Evolutionary conservation across 2,113 vertebrate genomes (phyloP), one percentile per base, ranked within the genome.

Genomic region (Muscicapa adusta): DNA sequence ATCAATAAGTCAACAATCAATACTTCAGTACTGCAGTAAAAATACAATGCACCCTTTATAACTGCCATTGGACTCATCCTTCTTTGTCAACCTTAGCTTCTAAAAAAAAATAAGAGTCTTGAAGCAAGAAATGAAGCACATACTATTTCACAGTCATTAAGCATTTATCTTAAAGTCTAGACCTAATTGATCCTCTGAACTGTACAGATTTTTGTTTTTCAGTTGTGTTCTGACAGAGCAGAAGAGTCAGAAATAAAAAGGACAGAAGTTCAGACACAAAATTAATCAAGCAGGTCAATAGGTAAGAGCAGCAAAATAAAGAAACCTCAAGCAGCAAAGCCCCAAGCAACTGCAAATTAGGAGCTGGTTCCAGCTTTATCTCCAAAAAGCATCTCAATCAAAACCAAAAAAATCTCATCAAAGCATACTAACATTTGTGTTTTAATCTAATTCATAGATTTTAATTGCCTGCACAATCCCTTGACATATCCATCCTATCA

Each of bases 1-100:
- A 97, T 97, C 97, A 97, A 97, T 97, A 97, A 98, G 97, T 97
- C 98, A 98, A 97, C 97, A 98, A 98, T 98, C 98, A 96, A 98
- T 98, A 98, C 68, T 94, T 85, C 85, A 95, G 94, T 93, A 97
- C 97, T 96, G 97, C 96, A 95, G 97, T 97, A 98, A 98, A 96
- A 96, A 96, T 94, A 67, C 95, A 93, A 96, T 79, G 89, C 93
- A 93, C 83, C 68, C 92, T 97, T 97, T 97, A 85, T 82, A 97
- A 96, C 91, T 92, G 94, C 82, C 66, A 85, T 80, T 94, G 93
- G 92, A 74, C 88, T 94, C 92, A 95, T 93, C 76, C 62, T 90
- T 96, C 90, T 90, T 87, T 83, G 77, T 77, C 82, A 73, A 86
- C 78, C 88, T 94, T 70, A 66, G 78, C 63, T 96, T 93, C 61